Conservation (phyloP, 2,888 invertebrate genomes). For the Agonum fuliginosum region DNA sequence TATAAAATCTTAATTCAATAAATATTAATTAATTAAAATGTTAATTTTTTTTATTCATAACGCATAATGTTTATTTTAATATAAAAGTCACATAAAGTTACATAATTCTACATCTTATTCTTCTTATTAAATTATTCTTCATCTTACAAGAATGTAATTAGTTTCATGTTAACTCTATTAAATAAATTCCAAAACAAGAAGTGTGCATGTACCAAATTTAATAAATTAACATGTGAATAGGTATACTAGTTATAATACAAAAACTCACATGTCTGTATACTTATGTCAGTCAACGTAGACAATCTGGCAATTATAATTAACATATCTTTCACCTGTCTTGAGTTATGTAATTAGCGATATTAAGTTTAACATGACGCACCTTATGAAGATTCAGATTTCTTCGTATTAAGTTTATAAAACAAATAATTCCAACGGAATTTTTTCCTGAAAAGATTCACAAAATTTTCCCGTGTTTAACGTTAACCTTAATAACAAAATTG, state of each 20-base stretch:
- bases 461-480: not conserved
- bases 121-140: not conserved
- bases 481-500: not conserved
- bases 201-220: not conserved
- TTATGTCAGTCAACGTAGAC: slow-evolving; percentile 10
- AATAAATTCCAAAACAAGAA: not conserved
- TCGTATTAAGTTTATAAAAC: not conserved
- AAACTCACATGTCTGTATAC: slow-evolving; percentile 7
- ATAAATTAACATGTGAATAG: not conserved
- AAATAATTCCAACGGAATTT: not conserved
- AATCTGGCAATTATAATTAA: slow-evolving; percentile 32
- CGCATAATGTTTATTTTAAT: too few relatives aligned
- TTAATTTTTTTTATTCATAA: too few relatives aligned
- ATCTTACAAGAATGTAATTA: not conserved
- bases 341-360: slow-evolving; percentile 14
- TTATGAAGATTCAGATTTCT: not conserved
- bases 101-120: not conserved
- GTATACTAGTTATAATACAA: too few relatives aligned
- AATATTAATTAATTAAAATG: too few relatives aligned
- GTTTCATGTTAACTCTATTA: not conserved
- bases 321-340: slow-evolving; percentile 19
- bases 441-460: not conserved
- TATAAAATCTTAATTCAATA: too few relatives aligned
- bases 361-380: not conserved
- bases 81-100: not conserved